A percentile compares a stretch with the other conserved stretches of the same genome.
phyloP scores from a whole-genome alignment of 2,797 vertebrate genomes.

The Manis pentadactyla region DNA sequence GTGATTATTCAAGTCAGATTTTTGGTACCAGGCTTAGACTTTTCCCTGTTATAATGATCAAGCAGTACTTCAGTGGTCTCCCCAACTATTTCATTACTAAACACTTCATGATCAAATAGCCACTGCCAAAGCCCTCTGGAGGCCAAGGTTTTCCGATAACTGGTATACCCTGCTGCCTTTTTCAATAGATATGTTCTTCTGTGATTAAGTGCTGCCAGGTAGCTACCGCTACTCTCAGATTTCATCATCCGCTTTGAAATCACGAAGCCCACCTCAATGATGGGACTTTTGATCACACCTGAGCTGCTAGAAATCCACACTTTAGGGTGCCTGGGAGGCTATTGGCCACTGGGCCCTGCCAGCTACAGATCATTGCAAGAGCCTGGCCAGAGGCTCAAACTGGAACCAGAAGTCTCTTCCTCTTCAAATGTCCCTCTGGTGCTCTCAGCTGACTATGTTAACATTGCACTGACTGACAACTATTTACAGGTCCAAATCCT shows the following conservation, averaged over 20 bases:
- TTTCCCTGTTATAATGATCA: background rate
- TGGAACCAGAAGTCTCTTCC: background rate
- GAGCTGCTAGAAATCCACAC: background rate
- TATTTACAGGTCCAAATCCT: background rate
- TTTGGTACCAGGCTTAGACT: background rate
- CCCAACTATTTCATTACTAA: background rate
- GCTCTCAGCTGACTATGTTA: background rate
- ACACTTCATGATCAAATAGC: background rate
- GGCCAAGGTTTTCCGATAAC: background rate
- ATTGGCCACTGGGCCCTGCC: accelerated
- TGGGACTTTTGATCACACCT: background rate
- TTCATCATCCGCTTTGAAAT: background rate
- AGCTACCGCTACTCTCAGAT: background rate
- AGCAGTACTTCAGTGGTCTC: background rate
- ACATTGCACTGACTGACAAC: background rate
- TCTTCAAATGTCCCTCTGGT: background rate
- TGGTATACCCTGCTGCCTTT: background rate
- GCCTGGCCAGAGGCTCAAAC: background rate
- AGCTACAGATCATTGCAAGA: background rate
- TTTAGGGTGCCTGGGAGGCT: background rate
- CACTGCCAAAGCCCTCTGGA: background rate
- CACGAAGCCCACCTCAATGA: background rate
- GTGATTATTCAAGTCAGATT: background rate
- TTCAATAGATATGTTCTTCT: background rate
- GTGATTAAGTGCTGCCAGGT: background rate